A percentile compares a stretch with the other conserved stretches of the same genome.
Conservation (phyloP, 1,140 invertebrate genomes). For the Monomorium pharaonis region DNA sequence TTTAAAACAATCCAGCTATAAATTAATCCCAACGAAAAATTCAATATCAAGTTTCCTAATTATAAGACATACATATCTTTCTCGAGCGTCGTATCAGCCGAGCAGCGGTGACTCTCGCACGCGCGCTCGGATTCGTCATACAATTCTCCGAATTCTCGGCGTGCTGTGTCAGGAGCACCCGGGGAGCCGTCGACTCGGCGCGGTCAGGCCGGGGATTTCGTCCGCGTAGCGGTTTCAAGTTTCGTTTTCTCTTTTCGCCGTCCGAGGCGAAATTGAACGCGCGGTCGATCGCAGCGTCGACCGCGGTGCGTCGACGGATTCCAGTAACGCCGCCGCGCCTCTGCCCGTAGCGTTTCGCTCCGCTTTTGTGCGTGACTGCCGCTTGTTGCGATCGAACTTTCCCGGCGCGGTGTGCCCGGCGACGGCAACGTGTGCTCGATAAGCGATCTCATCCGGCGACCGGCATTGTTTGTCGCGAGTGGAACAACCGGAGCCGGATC, state of each 20-base stretch:
- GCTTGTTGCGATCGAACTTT: neutral
- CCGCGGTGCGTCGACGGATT: no score
- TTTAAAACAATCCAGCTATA: no score
- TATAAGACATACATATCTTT: neutral
- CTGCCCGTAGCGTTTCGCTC: neutral
- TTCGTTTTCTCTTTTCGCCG: neutral
- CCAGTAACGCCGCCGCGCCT: neutral
- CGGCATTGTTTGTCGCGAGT: neutral
- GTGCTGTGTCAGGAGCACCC: neutral
- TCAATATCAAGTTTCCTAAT: neutral
- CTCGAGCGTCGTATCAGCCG: neutral
- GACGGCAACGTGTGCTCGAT: neutral
- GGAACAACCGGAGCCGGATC: neutral
- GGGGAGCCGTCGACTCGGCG: neutral
- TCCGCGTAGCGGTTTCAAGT: neutral
- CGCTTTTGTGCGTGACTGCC: neutral
- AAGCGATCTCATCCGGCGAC: neutral
- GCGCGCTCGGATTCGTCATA: neutral
- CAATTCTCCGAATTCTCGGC: neutral
- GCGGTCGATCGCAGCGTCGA: neutral
- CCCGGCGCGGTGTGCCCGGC: neutral
- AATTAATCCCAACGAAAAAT: neutral
- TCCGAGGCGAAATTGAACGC: neutral
- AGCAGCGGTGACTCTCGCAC: neutral
- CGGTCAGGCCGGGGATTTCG: neutral